Conservation (phyloP, 2,113 vertebrate species). For the Aldabrachelys gigantea region DNA sequence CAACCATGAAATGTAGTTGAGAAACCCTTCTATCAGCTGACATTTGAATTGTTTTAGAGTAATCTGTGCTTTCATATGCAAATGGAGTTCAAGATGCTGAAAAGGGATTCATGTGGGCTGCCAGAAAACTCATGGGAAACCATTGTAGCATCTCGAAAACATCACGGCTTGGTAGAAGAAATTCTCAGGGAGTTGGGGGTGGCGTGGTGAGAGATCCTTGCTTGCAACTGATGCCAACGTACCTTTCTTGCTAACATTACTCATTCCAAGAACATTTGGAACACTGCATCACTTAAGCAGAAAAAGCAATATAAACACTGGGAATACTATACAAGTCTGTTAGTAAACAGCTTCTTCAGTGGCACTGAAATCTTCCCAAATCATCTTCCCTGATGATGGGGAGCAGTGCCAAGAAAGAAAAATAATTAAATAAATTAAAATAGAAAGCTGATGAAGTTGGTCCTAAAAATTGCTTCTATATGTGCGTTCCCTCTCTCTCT, state of each 20-base stretch:
- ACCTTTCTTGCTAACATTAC: not conserved
- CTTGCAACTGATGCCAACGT: slow-evolving; percentile 5
- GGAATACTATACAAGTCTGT: slow-evolving; percentile 27
- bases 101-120: slow-evolving; percentile 48
- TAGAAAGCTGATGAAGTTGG: not conserved
- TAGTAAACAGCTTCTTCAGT: not conserved
- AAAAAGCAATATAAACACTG: not conserved
- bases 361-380: not conserved
- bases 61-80: slow-evolving; percentile 61
- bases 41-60: slow-evolving; percentile 43
- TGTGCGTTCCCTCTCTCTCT: not conserved
- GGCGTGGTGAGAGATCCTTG: not conserved
- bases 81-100: slow-evolving; percentile 41
- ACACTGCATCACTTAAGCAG: not conserved
- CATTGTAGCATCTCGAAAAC: slow-evolving; percentile 12
- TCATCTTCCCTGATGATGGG: not conserved
- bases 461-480: not conserved
- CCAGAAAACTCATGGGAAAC: slow-evolving; percentile 60
- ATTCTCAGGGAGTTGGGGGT: slow-evolving; percentile 1
- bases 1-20: not conserved
- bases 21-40: not conserved
- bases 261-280: not conserved
- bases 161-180: slow-evolving; percentile 18
- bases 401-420: not conserved
- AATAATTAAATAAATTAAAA: not conserved